Percentiles rank a stretch among this genome's conserved stretches.
phyloP scores from a whole-genome alignment of 2,888 invertebrate species.

The Busseola fusca region DNA sequence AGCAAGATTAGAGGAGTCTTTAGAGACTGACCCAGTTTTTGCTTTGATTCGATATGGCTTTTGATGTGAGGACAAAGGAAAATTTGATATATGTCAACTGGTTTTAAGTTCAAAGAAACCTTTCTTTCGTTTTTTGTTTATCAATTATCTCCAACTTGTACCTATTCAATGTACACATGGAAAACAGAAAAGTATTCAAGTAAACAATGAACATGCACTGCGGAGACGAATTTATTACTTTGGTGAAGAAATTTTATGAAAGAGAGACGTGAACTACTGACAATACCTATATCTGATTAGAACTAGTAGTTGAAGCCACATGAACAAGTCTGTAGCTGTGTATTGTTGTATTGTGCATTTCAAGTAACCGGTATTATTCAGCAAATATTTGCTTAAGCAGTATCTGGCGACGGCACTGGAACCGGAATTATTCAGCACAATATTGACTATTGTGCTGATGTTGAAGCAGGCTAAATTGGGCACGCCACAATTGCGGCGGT shows the following conservation, averaged over 20 bases:
- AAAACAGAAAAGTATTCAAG: not conserved
- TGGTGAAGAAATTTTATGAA: not conserved
- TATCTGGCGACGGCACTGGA: not conserved
- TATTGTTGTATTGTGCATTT: no score
- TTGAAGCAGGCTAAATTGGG: not conserved
- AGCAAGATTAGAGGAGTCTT: constrained; percentile 26
- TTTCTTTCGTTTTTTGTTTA: not conserved
- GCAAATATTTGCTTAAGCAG: not conserved
- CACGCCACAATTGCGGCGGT: no score
- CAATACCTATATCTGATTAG: not conserved
- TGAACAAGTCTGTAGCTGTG: not conserved
- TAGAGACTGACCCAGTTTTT: constrained; percentile 28
- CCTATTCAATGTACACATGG: not conserved
- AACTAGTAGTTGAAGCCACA: not conserved
- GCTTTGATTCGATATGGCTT: constrained; percentile 27
- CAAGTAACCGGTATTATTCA: not conserved
- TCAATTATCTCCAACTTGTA: not conserved
- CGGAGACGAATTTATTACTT: no score
- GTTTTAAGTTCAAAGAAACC: constrained; percentile 18
- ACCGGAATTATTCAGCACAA: no score
- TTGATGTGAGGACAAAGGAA: constrained; percentile 34
- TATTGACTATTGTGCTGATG: not conserved
- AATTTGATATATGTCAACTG: constrained; percentile 5
- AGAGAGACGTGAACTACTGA: not conserved
- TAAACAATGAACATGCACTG: not conserved